phyloP scores from a whole-genome alignment of 2,888 invertebrate genomes.

The Catocala fraxini region DNA sequence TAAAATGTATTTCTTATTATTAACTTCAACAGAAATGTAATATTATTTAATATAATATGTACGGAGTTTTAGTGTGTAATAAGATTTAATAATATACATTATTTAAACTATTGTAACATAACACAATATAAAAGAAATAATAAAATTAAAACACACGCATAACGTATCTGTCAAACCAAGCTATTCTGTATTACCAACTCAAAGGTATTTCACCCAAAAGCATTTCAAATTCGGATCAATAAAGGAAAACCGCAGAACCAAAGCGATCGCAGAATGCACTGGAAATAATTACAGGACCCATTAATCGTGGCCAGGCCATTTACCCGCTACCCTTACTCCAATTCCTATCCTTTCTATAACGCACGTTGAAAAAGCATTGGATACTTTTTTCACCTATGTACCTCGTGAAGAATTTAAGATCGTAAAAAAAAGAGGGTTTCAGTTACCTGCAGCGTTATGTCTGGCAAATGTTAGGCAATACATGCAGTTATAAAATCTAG shows the following conservation, averaged over 20 bases:
- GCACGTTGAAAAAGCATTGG: constrained; percentile 67
- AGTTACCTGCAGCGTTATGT: constrained; percentile 65
- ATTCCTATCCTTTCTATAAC: constrained; percentile 59
- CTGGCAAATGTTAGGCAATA: constrained; percentile 62
- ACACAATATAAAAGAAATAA: too few species aligned
- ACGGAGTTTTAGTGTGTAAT: too few species aligned
- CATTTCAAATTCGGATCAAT: constrained; percentile 7
- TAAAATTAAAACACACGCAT: too few species aligned
- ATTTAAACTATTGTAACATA: too few species aligned
- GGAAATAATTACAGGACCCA: constrained; percentile 65
- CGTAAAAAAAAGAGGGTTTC: constrained; percentile 82
- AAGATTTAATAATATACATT: too few species aligned
- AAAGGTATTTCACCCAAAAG: background rate
- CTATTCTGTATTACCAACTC: background rate
- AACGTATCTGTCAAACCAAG: too few species aligned
- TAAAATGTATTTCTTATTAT: too few species aligned
- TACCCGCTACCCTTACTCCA: constrained; percentile 62
- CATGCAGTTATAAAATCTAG: constrained; percentile 39
- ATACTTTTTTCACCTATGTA: constrained; percentile 78
- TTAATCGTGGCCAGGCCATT: constrained; percentile 70
- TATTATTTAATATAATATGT: too few species aligned
- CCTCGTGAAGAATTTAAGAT: constrained; percentile 84
- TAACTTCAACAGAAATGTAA: too few species aligned
- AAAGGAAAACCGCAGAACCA: background rate
- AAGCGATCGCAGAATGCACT: constrained; percentile 35